A percentile compares a stretch with the other conserved stretches of the same genome.
Evolutionary conservation across 2,113 vertebrate species (phyloP).

Genomic region (Corythaixoides concolor): DNA sequence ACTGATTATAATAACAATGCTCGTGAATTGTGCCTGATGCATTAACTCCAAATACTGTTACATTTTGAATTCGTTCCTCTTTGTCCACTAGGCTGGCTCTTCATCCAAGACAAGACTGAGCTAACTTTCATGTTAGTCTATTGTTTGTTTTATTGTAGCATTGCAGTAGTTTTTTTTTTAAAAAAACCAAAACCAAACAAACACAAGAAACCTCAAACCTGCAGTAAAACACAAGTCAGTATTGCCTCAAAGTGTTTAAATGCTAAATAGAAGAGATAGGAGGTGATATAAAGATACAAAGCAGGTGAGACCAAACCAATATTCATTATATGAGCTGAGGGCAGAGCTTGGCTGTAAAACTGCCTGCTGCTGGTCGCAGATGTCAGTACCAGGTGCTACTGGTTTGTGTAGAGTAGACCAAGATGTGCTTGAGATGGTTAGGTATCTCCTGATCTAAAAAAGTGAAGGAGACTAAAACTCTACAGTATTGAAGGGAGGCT

Average conservation of each 20-base stretch:
- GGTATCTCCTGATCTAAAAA: background rate
- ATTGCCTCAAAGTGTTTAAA: background rate
- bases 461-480: background rate
- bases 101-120: background rate
- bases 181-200: background rate
- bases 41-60: background rate
- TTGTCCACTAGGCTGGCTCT: background rate
- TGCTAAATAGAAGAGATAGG: background rate
- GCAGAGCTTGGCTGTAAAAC: background rate
- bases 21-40: background rate
- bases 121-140: background rate
- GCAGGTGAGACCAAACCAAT: background rate
- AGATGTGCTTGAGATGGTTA: background rate
- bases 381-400: background rate
- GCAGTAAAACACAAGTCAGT: background rate
- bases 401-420: background rate
- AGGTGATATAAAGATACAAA: background rate
- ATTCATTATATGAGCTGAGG: background rate
- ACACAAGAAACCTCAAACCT: background rate
- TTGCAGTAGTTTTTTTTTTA: too few species aligned
- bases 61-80: background rate
- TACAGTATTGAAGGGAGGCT: background rate
- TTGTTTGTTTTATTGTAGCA: background rate
- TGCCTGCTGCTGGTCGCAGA: background rate
- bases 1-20: background rate